Conservation (phyloP, 30 jellyfish, hydroid and myxozoan genomes). For the Pseudorhiza aurosa region DNA sequence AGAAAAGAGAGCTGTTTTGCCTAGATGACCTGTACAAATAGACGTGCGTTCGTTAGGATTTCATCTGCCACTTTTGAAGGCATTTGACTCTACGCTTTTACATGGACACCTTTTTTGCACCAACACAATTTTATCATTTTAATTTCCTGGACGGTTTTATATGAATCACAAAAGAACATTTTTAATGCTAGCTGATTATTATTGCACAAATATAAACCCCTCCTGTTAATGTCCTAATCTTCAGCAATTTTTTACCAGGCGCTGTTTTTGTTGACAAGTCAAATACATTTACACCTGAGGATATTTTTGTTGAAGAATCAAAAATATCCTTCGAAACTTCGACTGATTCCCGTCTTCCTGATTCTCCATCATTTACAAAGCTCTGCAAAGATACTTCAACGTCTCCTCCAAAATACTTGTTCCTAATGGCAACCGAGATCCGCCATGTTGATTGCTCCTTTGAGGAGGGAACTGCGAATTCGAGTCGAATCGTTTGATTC, state of each 20-base stretch:
- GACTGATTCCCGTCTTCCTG: background rate
- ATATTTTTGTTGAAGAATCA: slow-evolving; percentile 38
- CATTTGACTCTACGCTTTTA: no score
- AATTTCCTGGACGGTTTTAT: no score
- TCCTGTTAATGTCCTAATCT: slow-evolving; percentile 57
- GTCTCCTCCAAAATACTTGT: slow-evolving; percentile 78
- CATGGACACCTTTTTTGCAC: no score
- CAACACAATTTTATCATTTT: no score
- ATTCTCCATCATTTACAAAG: background rate
- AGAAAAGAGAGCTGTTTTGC: no score
- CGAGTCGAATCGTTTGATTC: slow-evolving; percentile 26
- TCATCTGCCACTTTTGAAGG: no score
- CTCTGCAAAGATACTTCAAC: slow-evolving; percentile 30
- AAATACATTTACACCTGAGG: slow-evolving; percentile 59
- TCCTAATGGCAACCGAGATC: slow-evolving; percentile 54
- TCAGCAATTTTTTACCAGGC: slow-evolving; percentile 57
- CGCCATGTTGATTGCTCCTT: slow-evolving; percentile 40
- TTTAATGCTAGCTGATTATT: slow-evolving; percentile 34
- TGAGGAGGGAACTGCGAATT: slow-evolving; percentile 36
- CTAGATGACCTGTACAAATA: no score
- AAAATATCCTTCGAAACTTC: slow-evolving; percentile 15
- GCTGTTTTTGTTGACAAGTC: slow-evolving; percentile 55
- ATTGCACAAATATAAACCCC: slow-evolving; percentile 81
- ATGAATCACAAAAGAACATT: no score
- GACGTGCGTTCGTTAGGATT: no score